These are phyloP conservation scores for Zosterops japonicus DNA, from an alignment of 2,113 vertebrate species.

Conservation along the genomic window DNA sequence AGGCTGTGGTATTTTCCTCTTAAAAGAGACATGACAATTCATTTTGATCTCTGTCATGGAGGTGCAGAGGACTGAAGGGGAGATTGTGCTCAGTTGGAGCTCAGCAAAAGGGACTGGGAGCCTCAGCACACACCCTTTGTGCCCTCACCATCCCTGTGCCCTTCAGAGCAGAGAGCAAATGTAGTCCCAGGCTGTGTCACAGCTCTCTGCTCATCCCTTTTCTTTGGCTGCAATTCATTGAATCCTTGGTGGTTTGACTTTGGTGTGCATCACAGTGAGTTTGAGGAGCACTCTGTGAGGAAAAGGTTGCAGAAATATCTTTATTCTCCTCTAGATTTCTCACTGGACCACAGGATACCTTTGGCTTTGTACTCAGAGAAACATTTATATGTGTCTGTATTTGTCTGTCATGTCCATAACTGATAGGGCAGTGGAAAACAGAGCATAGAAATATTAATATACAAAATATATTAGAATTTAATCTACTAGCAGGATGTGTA, in stretches of 20 bases:
- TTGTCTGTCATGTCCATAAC: background rate
- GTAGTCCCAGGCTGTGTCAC: background rate
- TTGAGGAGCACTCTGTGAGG: background rate
- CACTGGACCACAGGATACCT: background rate
- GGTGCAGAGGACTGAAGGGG: background rate
- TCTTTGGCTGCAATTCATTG: rapidly evolving
- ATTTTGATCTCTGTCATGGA: background rate
- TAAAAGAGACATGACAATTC: background rate
- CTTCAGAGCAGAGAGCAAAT: background rate
- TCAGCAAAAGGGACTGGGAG: background rate
- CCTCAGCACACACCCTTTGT: rapidly evolving
- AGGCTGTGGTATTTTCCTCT: background rate
- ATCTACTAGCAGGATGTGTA: background rate
- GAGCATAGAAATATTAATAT: background rate
- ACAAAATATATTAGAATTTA: background rate
- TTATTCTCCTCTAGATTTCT: background rate
- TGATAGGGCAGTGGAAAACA: background rate
- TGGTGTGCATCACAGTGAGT: rapidly evolving
- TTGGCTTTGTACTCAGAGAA: background rate
- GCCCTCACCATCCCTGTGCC: background rate
- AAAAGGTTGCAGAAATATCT: background rate
- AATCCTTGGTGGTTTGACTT: background rate
- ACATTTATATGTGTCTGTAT: rapidly evolving
- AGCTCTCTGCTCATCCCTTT: background rate
- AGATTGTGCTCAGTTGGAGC: background rate